These are phyloP conservation scores for Myiothlypis chrysogaster DNA, from an alignment of 2,797 vertebrate species.

Conservation along the genomic window DNA sequence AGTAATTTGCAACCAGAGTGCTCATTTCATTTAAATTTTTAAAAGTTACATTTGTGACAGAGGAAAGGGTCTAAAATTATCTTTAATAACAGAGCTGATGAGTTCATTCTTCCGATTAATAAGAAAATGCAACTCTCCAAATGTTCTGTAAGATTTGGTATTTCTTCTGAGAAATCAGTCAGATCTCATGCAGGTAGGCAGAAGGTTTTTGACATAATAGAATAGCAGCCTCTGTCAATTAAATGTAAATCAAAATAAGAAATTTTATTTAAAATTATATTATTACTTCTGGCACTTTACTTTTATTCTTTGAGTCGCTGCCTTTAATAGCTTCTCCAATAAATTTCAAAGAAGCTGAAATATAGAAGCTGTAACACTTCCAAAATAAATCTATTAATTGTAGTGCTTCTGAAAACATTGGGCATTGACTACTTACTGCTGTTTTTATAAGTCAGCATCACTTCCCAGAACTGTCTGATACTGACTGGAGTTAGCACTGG, in stretches of 20 bases:
- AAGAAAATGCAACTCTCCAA: neutral
- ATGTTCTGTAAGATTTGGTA: neutral
- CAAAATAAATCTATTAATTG: neutral
- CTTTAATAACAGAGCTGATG: neutral
- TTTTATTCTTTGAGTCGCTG: neutral
- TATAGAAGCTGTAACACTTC: neutral
- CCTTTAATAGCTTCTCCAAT: constrained; percentile 3
- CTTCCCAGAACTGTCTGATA: constrained; percentile 20
- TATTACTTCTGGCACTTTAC: neutral
- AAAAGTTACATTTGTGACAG: neutral
- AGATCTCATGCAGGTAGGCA: constrained; percentile 1
- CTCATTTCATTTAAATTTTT: neutral
- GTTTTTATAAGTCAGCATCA: constrained; percentile 2
- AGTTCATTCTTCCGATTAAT: constrained; percentile 8
- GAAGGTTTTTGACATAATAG: neutral
- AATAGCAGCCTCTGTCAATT: neutral
- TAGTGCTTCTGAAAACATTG: neutral
- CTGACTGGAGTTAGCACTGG: neutral
- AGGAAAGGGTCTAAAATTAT: constrained; percentile 12
- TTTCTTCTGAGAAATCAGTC: constrained; percentile 1
- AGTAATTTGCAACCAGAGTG: neutral
- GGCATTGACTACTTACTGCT: neutral
- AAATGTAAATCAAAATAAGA: neutral
- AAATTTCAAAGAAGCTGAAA: neutral
- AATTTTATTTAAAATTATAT: neutral